Base-by-base conservation (phyloP, 1,140 invertebrate species). In the Cephus cinctus region DNA sequence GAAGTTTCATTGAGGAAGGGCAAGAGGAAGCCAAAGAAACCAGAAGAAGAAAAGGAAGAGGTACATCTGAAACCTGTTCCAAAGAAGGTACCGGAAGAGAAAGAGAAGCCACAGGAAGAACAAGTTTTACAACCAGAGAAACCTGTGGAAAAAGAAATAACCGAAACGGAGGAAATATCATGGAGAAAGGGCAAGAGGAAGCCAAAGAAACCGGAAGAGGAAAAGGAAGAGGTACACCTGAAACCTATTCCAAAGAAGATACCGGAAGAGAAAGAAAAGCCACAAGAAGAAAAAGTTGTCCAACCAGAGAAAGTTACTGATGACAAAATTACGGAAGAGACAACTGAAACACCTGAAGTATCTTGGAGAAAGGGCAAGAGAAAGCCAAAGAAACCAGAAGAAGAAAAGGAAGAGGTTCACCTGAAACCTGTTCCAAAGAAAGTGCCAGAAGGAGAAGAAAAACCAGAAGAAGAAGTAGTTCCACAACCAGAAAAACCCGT, bases 191-290 rank as follows among this genome's bases (percentile, higher is more conserved):
- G 0, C 61, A 73, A 50, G 63, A 65, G 57, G 52, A 66, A 43
- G 60, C 57, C 9, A 46, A 71, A 53, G 54, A 61, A 50, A 69
- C 65, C 14, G 59, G 69, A 70, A 12, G 67, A 69, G 4, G 65
- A 68, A 34, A 67, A 67, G 4, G 74, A 79, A 47, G 71, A 73
- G 48, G 73, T 75, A 50, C 58, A 70, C 53, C 61, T 71, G 15
- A 52, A 56, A 34, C 59, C 63, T 5, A 42, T 63, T 16, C 68
- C 63, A 5, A 67, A 63, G 44, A 58, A 64, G 6, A 65, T 43
- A 30, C 47, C 46, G 12, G 27, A 56, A 47, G 55, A 59, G 45
- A 23, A 43, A 20, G 65, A 27, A 14, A 42, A 56, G 31, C 22
- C 39, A 45, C 40, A 54, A 39, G 40, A 47, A 47, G 47, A 45